Conservation (phyloP, 2,113 vertebrate genomes). For the Silurus glanis region DNA sequence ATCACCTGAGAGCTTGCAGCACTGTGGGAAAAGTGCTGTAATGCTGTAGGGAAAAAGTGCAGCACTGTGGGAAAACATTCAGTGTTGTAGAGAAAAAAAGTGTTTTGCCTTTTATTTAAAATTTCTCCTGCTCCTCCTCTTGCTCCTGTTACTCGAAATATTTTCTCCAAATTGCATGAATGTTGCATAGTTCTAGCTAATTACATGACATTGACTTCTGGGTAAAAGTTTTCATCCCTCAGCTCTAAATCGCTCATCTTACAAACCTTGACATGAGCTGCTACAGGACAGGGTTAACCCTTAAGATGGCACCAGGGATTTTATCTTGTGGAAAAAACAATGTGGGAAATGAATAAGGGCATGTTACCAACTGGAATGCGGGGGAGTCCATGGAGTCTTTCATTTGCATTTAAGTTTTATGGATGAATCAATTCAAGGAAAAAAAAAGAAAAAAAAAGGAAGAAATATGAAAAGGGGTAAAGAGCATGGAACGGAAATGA, state of each 20-base stretch:
- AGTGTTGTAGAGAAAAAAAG: background rate
- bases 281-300: background rate
- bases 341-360: conserved; percentile 12
- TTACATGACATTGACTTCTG: background rate
- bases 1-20: no score
- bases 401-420: background rate
- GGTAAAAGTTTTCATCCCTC: background rate
- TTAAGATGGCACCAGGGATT: background rate
- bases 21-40: no score
- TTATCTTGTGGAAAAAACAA: background rate
- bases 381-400: background rate
- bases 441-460: background rate
- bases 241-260: background rate
- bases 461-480: background rate
- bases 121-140: background rate
- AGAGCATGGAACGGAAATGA: background rate
- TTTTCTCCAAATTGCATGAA: no score
- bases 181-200: no score
- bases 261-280: no score
- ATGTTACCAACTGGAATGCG: background rate
- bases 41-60: no score
- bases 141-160: no score
- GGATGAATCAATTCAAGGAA: background rate
- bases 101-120: background rate
- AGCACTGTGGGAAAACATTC: no score